Base-by-base conservation (phyloP, 2,888 invertebrate species). In the Hypselothyrea guttata region DNA sequence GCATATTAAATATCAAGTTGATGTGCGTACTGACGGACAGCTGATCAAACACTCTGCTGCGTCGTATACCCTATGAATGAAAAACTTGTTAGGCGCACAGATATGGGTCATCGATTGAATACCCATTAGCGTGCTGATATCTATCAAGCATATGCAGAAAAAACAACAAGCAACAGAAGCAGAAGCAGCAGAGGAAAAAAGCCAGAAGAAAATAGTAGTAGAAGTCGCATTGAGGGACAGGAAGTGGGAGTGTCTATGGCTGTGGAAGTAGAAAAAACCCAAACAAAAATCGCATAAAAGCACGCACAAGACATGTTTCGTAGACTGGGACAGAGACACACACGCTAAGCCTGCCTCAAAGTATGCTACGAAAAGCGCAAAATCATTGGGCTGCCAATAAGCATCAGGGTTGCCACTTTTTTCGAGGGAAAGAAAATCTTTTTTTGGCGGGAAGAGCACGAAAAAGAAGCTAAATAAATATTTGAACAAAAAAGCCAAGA, bases 51-150 rank as follows among this genome's bases (percentile, higher is more conserved):
- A 30, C 30, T 30, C 7, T 5, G 5, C 22, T n/a, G 22, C 22
- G 22, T 28, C 42, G 16, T 35, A 52, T 42, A 33, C 34, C 4
- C 27, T 7, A 11, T 34, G 42, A 34, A 51, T 44, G 22, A 52
- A 40, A 47, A 54, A 54, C 34, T 56, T 56, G 40, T 57, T 44
- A 49, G 49, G 37, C 33, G 28, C 44, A 16, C 38, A 59, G 47
- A 55, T 59, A 41, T 59, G 59, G 58, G 58, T 58, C 54, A 58
- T 53, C 58, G 58, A 58, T 58, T 58, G 34, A 58, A 58, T 58
- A 22, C 46, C 42, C 58, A 58, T 58, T 58, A 58, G 58, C 46
- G 45, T 45, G 22, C 22, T 22, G 22, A 22, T 22, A 22, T 22
- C 2, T 5, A 22, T 22, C 15, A 49, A 34, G 16, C 49, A 51